Evolutionary conservation across 2,888 invertebrate genomes (phyloP).

Genomic region (Aricia artaxerxes): DNA sequence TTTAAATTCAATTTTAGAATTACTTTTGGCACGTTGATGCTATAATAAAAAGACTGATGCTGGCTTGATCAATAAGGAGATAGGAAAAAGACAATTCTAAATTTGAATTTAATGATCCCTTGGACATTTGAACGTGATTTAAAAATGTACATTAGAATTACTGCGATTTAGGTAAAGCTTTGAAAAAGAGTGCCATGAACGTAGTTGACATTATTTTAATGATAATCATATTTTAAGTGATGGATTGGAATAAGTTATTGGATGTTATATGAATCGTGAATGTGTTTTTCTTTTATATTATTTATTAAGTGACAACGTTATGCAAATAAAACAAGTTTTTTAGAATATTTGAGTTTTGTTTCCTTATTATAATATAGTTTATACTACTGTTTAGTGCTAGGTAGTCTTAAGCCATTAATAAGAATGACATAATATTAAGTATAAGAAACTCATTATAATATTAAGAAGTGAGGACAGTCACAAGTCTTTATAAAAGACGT

Average conservation of each 20-base stretch:
- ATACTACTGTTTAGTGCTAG: not conserved
- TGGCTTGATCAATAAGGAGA: not conserved
- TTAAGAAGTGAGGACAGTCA: not conserved
- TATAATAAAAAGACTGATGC: not conserved
- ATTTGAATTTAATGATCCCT: not conserved
- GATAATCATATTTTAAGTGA: not conserved
- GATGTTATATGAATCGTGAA: not conserved
- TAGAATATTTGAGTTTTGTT: not conserved
- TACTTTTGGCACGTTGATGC: not conserved
- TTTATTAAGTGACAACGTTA: not conserved
- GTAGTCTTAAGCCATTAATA: not conserved
- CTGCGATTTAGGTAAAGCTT: not conserved
- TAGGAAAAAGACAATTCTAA: not conserved
- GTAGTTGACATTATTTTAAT: not conserved
- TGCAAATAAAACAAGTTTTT: conserved; percentile 12
- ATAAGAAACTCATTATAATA: not conserved
- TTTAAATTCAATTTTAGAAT: not conserved
- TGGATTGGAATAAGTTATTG: not conserved
- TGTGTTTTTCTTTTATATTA: not conserved
- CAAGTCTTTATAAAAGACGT: not conserved
- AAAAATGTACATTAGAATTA: not conserved
- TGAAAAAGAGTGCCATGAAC: conserved; percentile 1
- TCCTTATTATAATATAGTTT: not conserved
- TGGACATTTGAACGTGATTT: not conserved
- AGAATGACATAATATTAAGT: not conserved